Base-by-base conservation (phyloP, 2,113 vertebrate species). In the Sphaerodactylus townsendi region DNA sequence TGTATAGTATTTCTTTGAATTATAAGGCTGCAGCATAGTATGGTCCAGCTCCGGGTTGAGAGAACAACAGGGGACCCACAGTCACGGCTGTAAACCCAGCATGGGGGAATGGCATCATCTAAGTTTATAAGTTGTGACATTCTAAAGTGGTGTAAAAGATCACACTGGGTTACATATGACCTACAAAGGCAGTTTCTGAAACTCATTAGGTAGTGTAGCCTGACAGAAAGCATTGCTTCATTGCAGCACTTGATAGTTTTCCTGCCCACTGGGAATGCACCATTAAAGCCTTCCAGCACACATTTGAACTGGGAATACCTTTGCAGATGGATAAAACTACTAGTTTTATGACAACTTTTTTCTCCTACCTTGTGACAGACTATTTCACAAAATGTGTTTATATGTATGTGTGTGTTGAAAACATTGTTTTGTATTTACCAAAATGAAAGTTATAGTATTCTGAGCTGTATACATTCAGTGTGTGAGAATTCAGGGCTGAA, bases 241-340 rank as follows among this genome's bases (percentile, higher is more conserved):
- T 72, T 90, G 85, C 79, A 81, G 0, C 72, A 72, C 84, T 90
- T 91, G 87, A 90, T 93, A 88, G 89, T 79, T 88, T 94, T 90
- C 85, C 83, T 91, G 53, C 56, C 90, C 86, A 75, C 79, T 86
- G 92, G 91, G 90, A 93, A 87, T 77, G 5, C 71, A 88, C 28
- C 75, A 79, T 74, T 88, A 91, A 93, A 94, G 71, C 83, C 83
- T 90, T 90, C 89, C 74, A 83, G 72, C 83, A 53, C 84, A 84
- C 56, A 83, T 68, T 92, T 91, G 87, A 83, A 87, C 74, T 85
- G 90, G 89, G 85, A 91, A 88, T 94, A 88, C 88, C 86, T 90
- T 88, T 90, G 83, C 62, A 92, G 91, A 92, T 80, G 84, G 89
- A 90, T 93, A 94, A 79, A 56, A 7, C 15, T 91, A 69, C 59